A percentile compares a stretch with the other conserved stretches of the same genome.
phyloP scores from a whole-genome alignment of 2,113 vertebrate species.

The Melospiza melodia region DNA sequence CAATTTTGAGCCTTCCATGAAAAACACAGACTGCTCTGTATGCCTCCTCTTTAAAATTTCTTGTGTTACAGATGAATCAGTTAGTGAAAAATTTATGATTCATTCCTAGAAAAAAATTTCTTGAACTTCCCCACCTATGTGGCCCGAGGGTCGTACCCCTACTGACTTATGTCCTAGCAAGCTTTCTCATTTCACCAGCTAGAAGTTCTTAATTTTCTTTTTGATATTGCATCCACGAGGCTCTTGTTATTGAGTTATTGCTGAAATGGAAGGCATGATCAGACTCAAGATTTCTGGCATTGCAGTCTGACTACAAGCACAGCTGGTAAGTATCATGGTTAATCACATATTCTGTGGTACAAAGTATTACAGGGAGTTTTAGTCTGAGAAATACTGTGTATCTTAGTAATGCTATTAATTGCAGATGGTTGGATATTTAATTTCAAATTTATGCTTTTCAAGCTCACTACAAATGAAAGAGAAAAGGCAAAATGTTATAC shows the following conservation, averaged over 20 bases:
- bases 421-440: background rate
- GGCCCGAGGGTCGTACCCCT: background rate
- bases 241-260: background rate
- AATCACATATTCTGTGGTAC: background rate
- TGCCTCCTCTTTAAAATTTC: conserved; percentile 30
- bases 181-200: background rate
- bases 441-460: background rate
- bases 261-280: background rate
- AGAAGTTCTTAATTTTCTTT: background rate
- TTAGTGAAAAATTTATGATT: conserved; percentile 42
- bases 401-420: background rate
- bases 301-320: background rate
- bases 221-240: background rate
- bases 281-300: background rate
- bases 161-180: background rate
- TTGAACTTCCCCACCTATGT: conserved; percentile 22
- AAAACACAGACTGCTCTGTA: background rate
- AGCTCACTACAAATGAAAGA: background rate
- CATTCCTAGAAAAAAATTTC: background rate
- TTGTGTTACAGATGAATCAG: conserved; percentile 43
- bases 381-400: background rate
- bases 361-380: background rate
- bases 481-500: background rate
- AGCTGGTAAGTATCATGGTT: background rate
- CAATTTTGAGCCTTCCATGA: background rate